These are phyloP conservation scores for Lonchura striata DNA, from an alignment of 2,113 vertebrate genomes.

Conservation along the genomic window DNA sequence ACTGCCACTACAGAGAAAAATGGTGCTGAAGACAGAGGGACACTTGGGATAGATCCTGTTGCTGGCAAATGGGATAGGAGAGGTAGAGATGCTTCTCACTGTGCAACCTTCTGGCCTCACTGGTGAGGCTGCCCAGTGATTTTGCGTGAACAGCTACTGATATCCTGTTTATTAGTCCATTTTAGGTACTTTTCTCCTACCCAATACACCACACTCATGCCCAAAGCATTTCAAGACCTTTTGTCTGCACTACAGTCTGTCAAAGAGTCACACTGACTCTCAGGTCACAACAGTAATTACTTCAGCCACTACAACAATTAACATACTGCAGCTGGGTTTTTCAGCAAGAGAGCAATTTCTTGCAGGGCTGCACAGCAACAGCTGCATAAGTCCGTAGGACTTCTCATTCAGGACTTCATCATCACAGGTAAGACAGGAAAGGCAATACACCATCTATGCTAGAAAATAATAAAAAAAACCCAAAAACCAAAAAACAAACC, in stretches of 20 bases:
- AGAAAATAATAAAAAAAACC: neutral
- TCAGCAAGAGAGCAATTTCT: neutral
- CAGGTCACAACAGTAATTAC: neutral
- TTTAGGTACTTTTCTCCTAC: neutral
- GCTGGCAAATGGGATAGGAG: neutral
- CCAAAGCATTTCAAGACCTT: neutral
- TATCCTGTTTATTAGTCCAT: neutral
- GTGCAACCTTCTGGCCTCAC: neutral
- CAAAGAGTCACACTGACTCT: neutral
- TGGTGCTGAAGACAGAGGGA: neutral
- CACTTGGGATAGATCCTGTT: neutral
- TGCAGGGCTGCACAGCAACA: neutral
- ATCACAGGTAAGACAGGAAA: neutral
- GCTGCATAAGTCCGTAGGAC: neutral
- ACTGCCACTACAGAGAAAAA: neutral
- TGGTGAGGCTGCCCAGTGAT: neutral
- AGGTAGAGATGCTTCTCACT: neutral
- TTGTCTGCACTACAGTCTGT: neutral
- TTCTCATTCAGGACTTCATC: neutral
- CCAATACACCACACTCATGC: neutral
- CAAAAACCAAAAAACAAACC: neutral
- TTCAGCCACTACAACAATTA: neutral
- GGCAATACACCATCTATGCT: neutral
- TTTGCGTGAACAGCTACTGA: fast-evolving
- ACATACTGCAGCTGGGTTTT: neutral